These are phyloP conservation scores for Phylloscopus collybita DNA, from an alignment of 2,797 vertebrate genomes.

Conservation along the genomic window DNA sequence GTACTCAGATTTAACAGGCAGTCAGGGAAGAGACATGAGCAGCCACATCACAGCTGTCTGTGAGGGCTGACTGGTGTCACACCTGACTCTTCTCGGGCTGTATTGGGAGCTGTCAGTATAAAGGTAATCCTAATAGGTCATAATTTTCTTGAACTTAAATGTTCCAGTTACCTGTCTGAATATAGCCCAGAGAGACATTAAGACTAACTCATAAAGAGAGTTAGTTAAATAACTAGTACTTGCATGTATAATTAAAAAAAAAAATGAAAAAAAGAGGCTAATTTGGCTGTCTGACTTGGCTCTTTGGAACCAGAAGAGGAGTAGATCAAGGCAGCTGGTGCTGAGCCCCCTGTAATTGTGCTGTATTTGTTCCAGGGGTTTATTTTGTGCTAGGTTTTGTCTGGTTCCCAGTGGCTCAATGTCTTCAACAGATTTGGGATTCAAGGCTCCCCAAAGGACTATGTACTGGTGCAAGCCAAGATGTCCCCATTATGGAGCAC, in stretches of 20 bases:
- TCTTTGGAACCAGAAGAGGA: neutral
- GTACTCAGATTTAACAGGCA: neutral
- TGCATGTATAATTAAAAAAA: neutral
- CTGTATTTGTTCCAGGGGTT: neutral
- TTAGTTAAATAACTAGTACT: neutral
- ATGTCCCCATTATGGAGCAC: neutral
- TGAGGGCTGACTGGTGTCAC: neutral
- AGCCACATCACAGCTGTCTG: neutral
- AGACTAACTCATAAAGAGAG: neutral
- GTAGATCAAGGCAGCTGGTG: neutral
- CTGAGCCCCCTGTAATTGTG: neutral
- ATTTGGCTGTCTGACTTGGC: neutral
- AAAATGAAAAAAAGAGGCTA: fast-evolving
- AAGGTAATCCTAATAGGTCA: neutral
- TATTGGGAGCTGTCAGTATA: fast-evolving
- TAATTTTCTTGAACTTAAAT: neutral
- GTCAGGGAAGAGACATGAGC: neutral
- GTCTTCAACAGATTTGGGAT: neutral
- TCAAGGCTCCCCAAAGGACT: neutral
- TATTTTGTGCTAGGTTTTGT: neutral
- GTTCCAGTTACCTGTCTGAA: neutral
- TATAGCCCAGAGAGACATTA: neutral
- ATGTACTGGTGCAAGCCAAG: neutral
- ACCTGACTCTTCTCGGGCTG: neutral
- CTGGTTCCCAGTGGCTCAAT: neutral